These are phyloP conservation scores for Xestobium rufovillosum DNA, from an alignment of 2,888 invertebrate genomes.

Conservation along the genomic window DNA sequence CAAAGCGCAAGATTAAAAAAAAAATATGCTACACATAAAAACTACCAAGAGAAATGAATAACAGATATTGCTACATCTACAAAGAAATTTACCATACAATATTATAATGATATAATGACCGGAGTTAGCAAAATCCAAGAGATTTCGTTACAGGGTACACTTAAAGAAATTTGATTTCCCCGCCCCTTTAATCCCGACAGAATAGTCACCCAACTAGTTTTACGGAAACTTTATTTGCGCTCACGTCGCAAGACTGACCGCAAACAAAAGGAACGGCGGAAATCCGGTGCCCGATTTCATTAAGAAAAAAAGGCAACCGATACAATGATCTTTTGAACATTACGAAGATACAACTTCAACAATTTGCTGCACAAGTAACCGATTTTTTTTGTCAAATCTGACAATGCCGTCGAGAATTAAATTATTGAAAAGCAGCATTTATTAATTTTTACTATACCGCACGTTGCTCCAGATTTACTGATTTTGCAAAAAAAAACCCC, in stretches of 20 bases:
- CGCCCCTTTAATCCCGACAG: too few species aligned
- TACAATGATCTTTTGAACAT: not conserved
- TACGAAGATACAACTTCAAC: constrained; percentile 4
- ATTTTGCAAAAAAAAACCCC: constrained; percentile 30
- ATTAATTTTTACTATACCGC: constrained; percentile 31
- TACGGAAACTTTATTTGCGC: too few species aligned
- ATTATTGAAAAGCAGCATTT: constrained; percentile 37
- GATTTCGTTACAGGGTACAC: not conserved
- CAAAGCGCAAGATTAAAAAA: too few species aligned
- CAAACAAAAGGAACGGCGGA: too few species aligned
- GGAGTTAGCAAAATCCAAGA: not conserved
- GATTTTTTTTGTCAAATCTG: constrained; percentile 30
- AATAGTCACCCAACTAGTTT: too few species aligned
- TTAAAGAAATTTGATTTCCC: constrained; percentile 1
- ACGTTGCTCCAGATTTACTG: constrained; percentile 36
- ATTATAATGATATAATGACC: not conserved
- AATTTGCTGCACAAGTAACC: constrained; percentile 7
- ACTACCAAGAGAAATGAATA: not conserved
- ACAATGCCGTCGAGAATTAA: constrained; percentile 32
- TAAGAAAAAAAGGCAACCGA: too few species aligned
- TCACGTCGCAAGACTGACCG: too few species aligned
- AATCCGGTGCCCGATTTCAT: too few species aligned
- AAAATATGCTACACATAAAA: not conserved
- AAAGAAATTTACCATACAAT: constrained; percentile 5
- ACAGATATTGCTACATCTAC: constrained; percentile 4